Evolutionary conservation across 2,113 vertebrate species (phyloP), one percentile per base, ranked within the genome.

Genomic region (Camelus dromedarius): DNA sequence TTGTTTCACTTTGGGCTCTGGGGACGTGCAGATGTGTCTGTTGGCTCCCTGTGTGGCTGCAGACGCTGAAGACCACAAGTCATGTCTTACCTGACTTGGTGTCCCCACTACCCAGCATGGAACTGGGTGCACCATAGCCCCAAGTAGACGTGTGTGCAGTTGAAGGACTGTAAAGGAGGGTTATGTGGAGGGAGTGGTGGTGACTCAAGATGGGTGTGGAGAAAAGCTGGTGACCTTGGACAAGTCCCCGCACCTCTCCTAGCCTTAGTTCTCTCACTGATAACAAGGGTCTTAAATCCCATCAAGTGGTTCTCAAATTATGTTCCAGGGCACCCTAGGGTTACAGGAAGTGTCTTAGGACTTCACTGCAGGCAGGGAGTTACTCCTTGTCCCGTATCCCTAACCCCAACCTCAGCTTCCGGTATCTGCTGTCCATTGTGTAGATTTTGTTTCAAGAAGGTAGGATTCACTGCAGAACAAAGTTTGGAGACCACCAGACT

Each of bases 21-120:
- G 6, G 70, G 62, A 89, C 73, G 38, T 62, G 24, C 38, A 62
- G 8, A 22, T 19, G 6, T 32, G 22, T n/a, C 85, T 88, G 11
- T 32, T n/a, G 81, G 12, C 19, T 32, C 8, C 58, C 4, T 28
- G 20, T 0, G 0, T 24, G 62, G 22, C 35, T 54, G 18, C 8
- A 60, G 73, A 26, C 54, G 42, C 58, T 48, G 82, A 48, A 12
- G 30, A 35, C 48, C n/a, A 1, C 22, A 58, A 12, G 35, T 64
- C 19, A 10, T 56, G 13, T 75, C 75, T 90, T 50, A 42, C 16
- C 1, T 16, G 24, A 14, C 5, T 48, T 38, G 15, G 10, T 5
- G 66, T 50, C 15, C 28, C n/a, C 0, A 0, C 26, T 35, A 4
- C 50, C 60, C 60, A 60, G 26, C 14, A 8, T 28, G 56, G 18